Conservation (phyloP, 1,140 invertebrate species). For the Triops longicaudatus region DNA sequence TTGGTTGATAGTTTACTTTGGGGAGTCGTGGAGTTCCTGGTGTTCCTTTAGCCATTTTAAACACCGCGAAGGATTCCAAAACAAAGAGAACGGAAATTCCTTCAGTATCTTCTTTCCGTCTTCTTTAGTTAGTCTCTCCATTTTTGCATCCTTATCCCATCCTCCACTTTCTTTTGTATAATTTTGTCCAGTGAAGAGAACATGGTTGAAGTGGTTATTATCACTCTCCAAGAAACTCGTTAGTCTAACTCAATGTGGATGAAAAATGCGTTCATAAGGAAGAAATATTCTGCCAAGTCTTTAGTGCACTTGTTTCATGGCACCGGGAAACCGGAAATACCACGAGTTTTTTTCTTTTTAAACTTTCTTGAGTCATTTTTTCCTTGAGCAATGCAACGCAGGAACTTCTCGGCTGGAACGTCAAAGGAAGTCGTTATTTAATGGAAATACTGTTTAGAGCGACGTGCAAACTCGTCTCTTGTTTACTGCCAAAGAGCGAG, state of each 20-base stretch:
- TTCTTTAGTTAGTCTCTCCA: background rate
- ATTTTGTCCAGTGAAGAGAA: no score
- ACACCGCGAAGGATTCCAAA: background rate
- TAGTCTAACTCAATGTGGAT: background rate
- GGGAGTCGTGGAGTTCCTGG: background rate
- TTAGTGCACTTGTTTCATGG: constrained; percentile 8
- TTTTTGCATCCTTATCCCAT: background rate
- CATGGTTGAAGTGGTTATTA: background rate
- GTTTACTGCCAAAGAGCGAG: no score
- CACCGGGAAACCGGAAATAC: background rate
- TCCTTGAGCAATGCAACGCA: background rate
- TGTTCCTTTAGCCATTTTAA: background rate
- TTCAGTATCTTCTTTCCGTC: background rate
- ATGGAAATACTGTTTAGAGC: background rate
- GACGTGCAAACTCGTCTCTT: background rate
- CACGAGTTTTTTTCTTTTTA: background rate
- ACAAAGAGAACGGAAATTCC: background rate
- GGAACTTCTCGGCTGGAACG: background rate
- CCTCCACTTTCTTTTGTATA: background rate
- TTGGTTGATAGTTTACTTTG: background rate
- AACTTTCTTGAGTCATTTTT: no score
- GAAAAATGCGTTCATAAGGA: background rate
- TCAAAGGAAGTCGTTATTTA: background rate
- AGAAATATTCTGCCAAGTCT: background rate
- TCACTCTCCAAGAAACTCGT: background rate